Base-by-base conservation (phyloP, 2,797 vertebrate species). In the Oceanodroma leucorhoa region DNA sequence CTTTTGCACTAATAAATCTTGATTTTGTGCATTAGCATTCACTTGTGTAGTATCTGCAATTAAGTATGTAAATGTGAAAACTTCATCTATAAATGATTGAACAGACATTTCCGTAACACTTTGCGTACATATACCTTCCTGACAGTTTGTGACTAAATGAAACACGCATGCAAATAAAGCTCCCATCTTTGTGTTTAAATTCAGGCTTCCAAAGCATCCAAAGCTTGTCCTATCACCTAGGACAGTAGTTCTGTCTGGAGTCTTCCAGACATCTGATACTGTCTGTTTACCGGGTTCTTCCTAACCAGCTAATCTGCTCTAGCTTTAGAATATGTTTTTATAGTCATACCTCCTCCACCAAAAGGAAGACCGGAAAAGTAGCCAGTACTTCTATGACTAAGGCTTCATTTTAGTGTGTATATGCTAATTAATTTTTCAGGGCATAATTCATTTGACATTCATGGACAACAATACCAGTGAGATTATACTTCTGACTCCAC, bases 61-160 rank as follows among this genome's bases (percentile, higher is more conserved):
- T 94, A 95, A 88, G 77, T 95, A 95, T 84, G 94, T 58, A 94
- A 96, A 97, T 94, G 76, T 88, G 69, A 86, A 83, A 90, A 76
- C 55, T 91, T 89, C 79, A 88, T 88, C 85, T 94, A 62, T 86
- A 93, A 95, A 95, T 94, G 80, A 91, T 9, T 92, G 83, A 82
- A 81, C 10, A 90, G 93, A 38, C 86, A 94, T 78, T 93, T 94
- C 88, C 2, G 55, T 76, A 89, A 80, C 69, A 72, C 41, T 94
- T 58, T 60, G 46, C 3, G 3, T 79, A 81, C 64, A 50, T 81
- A 57, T 19, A 78, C 80, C 69, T 91, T 96, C 89, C 85, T 94
- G 88, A 50, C 62, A 69, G 62, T 73, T 76, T 64, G 77, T 81
- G 75, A 62, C 67, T 93, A 60, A 88, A 96, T 15, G 60, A 89